A percentile compares a stretch with the other conserved stretches of the same genome.
These are phyloP conservation scores for Hemicentrotus pulcherrimus DNA, from an alignment of 35 echinoderm and acorn worm genomes.

Conservation along the genomic window DNA sequence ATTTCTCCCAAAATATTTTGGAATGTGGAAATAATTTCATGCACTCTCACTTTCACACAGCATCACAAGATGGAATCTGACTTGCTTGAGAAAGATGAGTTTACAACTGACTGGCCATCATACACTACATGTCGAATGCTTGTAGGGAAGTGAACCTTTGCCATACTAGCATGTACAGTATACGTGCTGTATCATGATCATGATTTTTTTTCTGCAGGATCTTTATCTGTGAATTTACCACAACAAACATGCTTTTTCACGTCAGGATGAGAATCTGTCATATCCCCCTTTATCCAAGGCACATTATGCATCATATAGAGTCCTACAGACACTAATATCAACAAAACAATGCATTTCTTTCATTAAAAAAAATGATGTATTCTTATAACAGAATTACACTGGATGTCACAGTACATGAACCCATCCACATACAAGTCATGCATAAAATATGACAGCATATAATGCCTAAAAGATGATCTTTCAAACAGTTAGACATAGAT, in stretches of 20 bases:
- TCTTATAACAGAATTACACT: background rate
- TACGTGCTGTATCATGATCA: too few species aligned
- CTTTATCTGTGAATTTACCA: too few species aligned
- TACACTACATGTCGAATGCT: background rate
- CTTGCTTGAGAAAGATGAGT: background rate
- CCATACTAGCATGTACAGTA: too few species aligned
- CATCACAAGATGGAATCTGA: background rate
- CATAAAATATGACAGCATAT: background rate
- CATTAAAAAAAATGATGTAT: background rate
- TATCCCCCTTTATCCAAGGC: too few species aligned
- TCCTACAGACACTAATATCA: background rate
- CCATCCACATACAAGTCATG: background rate
- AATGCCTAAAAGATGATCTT: background rate
- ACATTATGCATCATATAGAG: too few species aligned
- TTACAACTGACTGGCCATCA: background rate
- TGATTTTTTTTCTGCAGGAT: too few species aligned
- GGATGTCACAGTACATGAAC: background rate
- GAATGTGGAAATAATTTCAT: background rate
- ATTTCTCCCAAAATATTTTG: background rate
- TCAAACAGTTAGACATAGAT: too few species aligned
- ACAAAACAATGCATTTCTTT: background rate
- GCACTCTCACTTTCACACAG: background rate
- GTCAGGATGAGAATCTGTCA: too few species aligned
- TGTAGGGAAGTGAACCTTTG: too few species aligned
- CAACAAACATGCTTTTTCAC: too few species aligned